A percentile compares a stretch with the other conserved stretches of the same genome.
These are phyloP conservation scores for Camptogramma bilineatum DNA, from an alignment of 2,888 invertebrate genomes.

Conservation along the genomic window DNA sequence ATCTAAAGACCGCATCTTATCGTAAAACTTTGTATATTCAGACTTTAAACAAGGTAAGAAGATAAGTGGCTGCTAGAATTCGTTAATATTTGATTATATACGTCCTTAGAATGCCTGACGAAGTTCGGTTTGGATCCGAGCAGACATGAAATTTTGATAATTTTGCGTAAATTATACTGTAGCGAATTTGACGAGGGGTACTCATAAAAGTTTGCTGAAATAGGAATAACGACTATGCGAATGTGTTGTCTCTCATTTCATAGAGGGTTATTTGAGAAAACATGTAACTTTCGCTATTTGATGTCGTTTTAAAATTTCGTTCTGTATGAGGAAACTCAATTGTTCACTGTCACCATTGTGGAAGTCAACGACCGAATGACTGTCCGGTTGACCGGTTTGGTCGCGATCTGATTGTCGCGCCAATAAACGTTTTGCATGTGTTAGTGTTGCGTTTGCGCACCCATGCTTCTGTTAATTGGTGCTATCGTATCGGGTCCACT, in stretches of 20 bases:
- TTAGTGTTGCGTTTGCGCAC: constrained; percentile 71
- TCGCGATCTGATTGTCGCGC: constrained; percentile 82
- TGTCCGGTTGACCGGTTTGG: constrained; percentile 76
- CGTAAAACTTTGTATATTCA: constrained; percentile 50
- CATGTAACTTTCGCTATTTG: not conserved
- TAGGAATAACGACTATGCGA: constrained; percentile 25
- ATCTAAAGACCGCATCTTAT: constrained; percentile 48
- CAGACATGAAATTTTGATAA: constrained; percentile 49
- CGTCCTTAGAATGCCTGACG: constrained; percentile 49
- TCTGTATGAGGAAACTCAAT: constrained; percentile 40
- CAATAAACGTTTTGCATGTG: constrained; percentile 82
- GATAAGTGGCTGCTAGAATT: constrained; percentile 56
- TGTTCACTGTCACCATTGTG: constrained; percentile 58
- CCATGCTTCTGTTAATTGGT: constrained; percentile 67
- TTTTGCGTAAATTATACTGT: constrained; percentile 33
- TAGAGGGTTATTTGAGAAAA: constrained; percentile 4
- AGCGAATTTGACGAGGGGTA: constrained; percentile 32
- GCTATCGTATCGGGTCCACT: constrained; percentile 62
- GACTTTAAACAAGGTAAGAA: constrained; percentile 46
- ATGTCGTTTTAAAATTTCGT: constrained; percentile 10
- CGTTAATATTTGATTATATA: constrained; percentile 54
- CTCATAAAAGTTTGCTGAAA: constrained; percentile 28
- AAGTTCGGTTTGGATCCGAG: constrained; percentile 41
- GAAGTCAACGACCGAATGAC: constrained; percentile 72
- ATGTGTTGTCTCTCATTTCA: constrained; percentile 14